Evolutionary conservation across 2,113 vertebrate species (phyloP).

Genomic region (Heterotis niloticus): DNA sequence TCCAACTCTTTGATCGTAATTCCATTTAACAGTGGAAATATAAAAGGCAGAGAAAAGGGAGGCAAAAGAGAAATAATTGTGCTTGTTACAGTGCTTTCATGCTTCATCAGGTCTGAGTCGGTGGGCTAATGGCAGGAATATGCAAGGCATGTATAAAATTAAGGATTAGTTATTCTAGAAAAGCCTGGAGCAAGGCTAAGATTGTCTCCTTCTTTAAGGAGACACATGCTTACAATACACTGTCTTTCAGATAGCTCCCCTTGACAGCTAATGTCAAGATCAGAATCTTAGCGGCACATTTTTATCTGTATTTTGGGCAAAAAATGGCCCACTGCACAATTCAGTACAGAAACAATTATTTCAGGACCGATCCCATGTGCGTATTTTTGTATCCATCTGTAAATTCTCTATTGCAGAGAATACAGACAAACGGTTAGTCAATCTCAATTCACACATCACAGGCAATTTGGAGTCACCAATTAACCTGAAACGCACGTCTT

Average conservation of each 20-base stretch:
- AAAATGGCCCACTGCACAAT: neutral
- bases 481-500: too few species aligned
- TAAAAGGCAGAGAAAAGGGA: constrained; percentile 38
- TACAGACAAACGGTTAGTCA: too few species aligned
- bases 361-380: too few species aligned
- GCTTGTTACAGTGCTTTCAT: constrained; percentile 56
- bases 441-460: too few species aligned
- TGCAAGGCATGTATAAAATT: constrained; percentile 46
- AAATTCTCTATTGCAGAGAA: too few species aligned
- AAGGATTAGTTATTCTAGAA: constrained; percentile 50
- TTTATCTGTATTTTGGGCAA: neutral
- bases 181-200: constrained; percentile 36
- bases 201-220: constrained; percentile 31
- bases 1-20: constrained; percentile 63
- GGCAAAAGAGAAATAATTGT: constrained; percentile 37
- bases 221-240: constrained; percentile 28
- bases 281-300: constrained; percentile 21
- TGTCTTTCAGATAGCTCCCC: constrained; percentile 15
- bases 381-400: too few species aligned
- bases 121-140: constrained; percentile 47
- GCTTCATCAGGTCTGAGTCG: constrained; percentile 52
- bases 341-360: too few species aligned
- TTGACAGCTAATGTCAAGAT: constrained; percentile 30
- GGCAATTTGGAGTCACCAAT: too few species aligned
- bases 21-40: constrained; percentile 60